These are phyloP conservation scores for Halocynthia roretzi DNA, from an alignment of 23 tunicate species.

Conservation along the genomic window DNA sequence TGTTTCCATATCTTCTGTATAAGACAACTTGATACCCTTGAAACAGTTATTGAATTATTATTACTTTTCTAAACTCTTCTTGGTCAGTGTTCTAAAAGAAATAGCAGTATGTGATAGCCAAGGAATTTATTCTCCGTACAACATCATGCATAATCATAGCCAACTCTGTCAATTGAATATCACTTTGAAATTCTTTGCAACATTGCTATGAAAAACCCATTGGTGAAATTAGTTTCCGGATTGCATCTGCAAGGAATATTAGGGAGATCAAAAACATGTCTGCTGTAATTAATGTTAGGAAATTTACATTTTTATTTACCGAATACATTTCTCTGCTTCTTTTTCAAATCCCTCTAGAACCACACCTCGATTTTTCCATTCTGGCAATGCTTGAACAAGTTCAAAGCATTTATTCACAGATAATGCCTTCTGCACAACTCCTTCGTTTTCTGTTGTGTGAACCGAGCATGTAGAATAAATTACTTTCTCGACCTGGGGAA, in stretches of 20 bases:
- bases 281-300: neutral
- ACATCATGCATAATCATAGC: too few species aligned
- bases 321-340: conserved; percentile 35
- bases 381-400: conserved; percentile 32
- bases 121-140: too few species aligned
- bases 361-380: conserved; percentile 58
- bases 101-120: too few species aligned
- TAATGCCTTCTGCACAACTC: conserved; percentile 57
- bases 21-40: too few species aligned
- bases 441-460: conserved; percentile 73
- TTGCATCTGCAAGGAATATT: conserved; percentile 32
- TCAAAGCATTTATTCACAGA: conserved; percentile 40
- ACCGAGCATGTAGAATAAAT: conserved; percentile 89
- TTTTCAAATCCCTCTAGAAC: neutral
- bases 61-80: too few species aligned
- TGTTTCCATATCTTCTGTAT: too few species aligned
- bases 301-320: conserved; percentile 5
- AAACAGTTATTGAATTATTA: too few species aligned
- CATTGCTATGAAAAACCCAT: conserved; percentile 86
- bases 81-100: too few species aligned
- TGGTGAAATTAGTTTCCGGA: conserved; percentile 35
- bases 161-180: neutral
- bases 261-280: neutral
- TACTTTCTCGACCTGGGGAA: conserved; percentile 22
- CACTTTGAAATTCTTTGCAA: conserved; percentile 27